phyloP scores from a whole-genome alignment of 2,113 vertebrate genomes.

The Hepsetus odoe region DNA sequence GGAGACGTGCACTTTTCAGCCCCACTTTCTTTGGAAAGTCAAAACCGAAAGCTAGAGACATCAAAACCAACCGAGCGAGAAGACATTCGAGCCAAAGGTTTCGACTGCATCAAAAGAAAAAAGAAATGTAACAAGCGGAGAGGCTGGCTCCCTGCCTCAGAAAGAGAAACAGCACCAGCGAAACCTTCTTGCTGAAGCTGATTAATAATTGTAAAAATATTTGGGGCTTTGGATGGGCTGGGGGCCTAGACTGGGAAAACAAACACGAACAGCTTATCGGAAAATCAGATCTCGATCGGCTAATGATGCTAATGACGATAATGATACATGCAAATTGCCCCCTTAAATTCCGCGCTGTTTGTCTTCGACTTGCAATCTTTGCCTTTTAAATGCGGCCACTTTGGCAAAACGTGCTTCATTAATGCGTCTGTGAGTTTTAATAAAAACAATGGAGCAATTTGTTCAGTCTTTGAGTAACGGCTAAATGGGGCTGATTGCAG shows the following conservation, averaged over 20 bases:
- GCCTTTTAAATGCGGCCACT: conserved; percentile 46
- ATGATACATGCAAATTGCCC: conserved; percentile 53
- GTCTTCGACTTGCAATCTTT: conserved; percentile 49
- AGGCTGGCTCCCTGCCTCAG: not conserved
- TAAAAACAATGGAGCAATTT: conserved; percentile 31
- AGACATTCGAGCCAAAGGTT: not conserved
- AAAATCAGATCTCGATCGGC: conserved; percentile 32
- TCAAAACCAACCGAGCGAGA: not conserved
- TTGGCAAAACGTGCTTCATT: conserved; percentile 46
- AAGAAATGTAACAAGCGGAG: not conserved
- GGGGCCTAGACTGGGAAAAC: conserved; percentile 1
- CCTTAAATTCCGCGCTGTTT: conserved; percentile 38
- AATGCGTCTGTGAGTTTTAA: conserved; percentile 28
- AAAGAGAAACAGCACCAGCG: not conserved
- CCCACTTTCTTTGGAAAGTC: not conserved
- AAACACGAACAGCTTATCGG: conserved; percentile 31
- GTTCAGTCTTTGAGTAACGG: conserved; percentile 20
- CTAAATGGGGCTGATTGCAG: conserved; percentile 38
- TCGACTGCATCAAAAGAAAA: not conserved
- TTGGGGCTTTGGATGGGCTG: conserved; percentile 2
- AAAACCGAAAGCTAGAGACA: not conserved
- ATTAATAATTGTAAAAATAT: conserved; percentile 35
- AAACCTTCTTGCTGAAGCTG: conserved; percentile 5
- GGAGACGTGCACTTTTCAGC: not conserved
- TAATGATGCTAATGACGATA: conserved; percentile 45